Conservation (phyloP, 1,140 invertebrate species). For the Laupala kohalensis region DNA sequence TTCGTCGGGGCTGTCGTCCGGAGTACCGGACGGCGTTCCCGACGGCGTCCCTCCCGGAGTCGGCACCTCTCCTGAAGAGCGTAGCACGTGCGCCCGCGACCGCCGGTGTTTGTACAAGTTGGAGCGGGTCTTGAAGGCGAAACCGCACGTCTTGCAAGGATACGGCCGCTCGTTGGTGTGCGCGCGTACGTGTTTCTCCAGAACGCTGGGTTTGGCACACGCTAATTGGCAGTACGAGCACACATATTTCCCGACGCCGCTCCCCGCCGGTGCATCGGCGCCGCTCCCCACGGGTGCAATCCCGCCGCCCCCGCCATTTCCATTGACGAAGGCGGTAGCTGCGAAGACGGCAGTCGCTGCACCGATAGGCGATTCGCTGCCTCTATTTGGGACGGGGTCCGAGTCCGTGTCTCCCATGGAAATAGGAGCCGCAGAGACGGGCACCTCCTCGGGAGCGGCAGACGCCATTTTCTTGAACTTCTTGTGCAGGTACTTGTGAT, state of each 20-base stretch:
- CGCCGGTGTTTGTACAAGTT: constrained; percentile 85
- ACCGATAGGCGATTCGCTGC: background rate
- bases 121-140: constrained; percentile 88
- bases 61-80: constrained; percentile 37
- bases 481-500: constrained; percentile 66
- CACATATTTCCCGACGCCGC: constrained; percentile 37
- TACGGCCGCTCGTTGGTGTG: constrained; percentile 88
- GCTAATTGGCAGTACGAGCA: constrained; percentile 77
- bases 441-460: constrained; percentile 12
- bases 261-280: constrained; percentile 19
- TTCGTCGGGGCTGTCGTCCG: constrained; percentile 13
- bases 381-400: background rate
- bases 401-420: constrained; percentile 13
- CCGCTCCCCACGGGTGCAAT: background rate
- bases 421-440: background rate
- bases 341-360: background rate
- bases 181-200: constrained; percentile 83
- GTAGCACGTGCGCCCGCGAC: constrained; percentile 65
- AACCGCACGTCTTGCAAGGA: constrained; percentile 76
- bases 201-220: constrained; percentile 85
- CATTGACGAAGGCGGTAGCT: background rate
- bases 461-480: constrained; percentile 79
- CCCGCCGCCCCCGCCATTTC: background rate
- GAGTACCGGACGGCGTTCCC: background rate
- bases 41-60: background rate